Percentiles rank a stretch among this genome's conserved stretches.
Conservation (phyloP, 2,113 vertebrate genomes). For the Chionomys nivalis region DNA sequence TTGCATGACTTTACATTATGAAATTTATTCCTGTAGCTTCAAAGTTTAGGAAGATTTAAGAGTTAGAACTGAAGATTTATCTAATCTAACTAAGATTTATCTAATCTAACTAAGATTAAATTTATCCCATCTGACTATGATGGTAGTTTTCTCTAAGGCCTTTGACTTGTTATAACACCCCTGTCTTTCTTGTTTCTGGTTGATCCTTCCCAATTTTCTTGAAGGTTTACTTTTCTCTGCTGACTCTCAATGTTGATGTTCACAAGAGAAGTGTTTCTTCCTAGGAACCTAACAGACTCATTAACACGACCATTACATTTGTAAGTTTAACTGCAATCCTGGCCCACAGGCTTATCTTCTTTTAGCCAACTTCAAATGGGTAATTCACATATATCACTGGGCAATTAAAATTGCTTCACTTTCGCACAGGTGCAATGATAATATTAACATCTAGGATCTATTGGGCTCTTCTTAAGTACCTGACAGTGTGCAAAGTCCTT, state of each 20-base stretch:
- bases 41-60: neutral
- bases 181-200: neutral
- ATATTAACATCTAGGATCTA: neutral
- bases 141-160: neutral
- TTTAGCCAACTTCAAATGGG: neutral
- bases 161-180: neutral
- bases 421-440: neutral
- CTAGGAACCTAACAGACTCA: neutral
- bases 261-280: neutral
- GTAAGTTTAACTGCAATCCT: neutral
- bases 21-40: neutral
- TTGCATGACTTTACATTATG: neutral
- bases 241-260: neutral
- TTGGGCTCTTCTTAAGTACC: neutral
- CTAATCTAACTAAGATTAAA: too few species aligned
- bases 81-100: too few species aligned
- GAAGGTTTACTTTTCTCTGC: neutral
- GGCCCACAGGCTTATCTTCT: neutral
- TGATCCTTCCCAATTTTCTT: neutral
- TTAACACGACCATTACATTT: neutral
- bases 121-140: neutral
- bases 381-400: neutral
- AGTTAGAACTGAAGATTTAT: neutral
- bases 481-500: neutral
- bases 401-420: neutral